Evolutionary conservation across 2,797 vertebrate species (phyloP).

Genomic region (Rhabdophis nuchalis): DNA sequence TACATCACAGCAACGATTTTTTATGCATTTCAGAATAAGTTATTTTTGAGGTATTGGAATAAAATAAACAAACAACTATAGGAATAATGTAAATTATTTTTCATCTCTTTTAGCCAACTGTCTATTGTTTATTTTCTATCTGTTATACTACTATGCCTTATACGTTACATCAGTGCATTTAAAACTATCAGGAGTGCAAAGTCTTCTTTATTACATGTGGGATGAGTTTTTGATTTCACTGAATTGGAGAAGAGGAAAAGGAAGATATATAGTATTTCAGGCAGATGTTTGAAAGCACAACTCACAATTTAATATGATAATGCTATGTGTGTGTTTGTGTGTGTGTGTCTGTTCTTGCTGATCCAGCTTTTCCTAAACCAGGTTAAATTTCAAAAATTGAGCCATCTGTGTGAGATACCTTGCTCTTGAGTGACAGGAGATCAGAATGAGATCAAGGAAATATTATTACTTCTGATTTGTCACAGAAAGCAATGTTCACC

Average conservation of each 20-base stretch:
- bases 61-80: not conserved
- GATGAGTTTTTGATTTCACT: not conserved
- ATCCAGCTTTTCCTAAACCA: not conserved
- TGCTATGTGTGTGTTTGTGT: not conserved
- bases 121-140: not conserved
- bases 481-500: constrained; percentile 19
- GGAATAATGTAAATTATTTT: not conserved
- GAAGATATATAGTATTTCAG: not conserved
- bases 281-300: not conserved
- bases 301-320: not conserved
- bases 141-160: not conserved
- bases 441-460: constrained; percentile 16
- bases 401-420: not conserved
- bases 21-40: not conserved
- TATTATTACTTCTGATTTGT: constrained; percentile 24
- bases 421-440: not conserved
- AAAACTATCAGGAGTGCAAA: not conserved
- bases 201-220: not conserved
- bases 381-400: not conserved
- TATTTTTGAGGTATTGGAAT: not conserved
- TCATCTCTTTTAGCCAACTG: not conserved
- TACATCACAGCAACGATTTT: not conserved
- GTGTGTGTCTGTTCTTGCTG: not conserved
- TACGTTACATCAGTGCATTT: not conserved
- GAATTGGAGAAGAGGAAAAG: too few relatives aligned